A percentile compares a stretch with the other conserved stretches of the same genome.
Evolutionary conservation across 2,888 invertebrate genomes (phyloP).

Genomic region (Erpobdella octoculata): DNA sequence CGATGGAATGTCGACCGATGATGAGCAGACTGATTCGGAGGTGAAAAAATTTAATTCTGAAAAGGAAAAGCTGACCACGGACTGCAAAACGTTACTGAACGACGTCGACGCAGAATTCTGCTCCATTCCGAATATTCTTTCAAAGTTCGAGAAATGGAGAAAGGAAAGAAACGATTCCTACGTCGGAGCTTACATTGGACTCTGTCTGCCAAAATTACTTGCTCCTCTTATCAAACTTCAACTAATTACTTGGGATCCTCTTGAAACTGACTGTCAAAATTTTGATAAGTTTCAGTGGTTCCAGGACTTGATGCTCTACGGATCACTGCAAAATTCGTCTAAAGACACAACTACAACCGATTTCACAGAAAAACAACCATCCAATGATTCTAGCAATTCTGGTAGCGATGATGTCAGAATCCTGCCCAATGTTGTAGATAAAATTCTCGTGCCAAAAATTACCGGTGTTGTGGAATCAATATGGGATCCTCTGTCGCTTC

Average conservation of each 20-base stretch:
- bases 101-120: slow-evolving; percentile 86
- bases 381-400: slow-evolving; percentile 55
- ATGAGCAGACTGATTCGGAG: slow-evolving; percentile 80
- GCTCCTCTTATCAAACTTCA: slow-evolving; percentile 71
- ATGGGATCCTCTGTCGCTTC: slow-evolving; percentile 86
- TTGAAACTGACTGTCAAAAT: slow-evolving; percentile 57
- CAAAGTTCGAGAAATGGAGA: slow-evolving; percentile 77
- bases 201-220: slow-evolving; percentile 79
- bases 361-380: slow-evolving; percentile 29
- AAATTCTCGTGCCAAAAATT: slow-evolving; percentile 78
- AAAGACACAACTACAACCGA: slow-evolving; percentile 29
- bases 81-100: slow-evolving; percentile 66
- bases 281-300: slow-evolving; percentile 84
- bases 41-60: slow-evolving; percentile 51
- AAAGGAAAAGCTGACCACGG: slow-evolving; percentile 57
- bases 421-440: slow-evolving; percentile 76
- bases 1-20: slow-evolving; percentile 93
- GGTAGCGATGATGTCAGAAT: slow-evolving; percentile 67
- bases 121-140: slow-evolving; percentile 67
- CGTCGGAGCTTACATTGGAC: slow-evolving; percentile 79
- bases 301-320: slow-evolving; percentile 65
- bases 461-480: slow-evolving; percentile 61
- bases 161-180: slow-evolving; percentile 71
- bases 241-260: slow-evolving; percentile 62
- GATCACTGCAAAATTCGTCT: slow-evolving; percentile 44